Percentiles rank a stretch among this genome's conserved stretches.
Conservation (phyloP, 2,113 vertebrate species). For the Sinocyclocheilus grahami region DNA sequence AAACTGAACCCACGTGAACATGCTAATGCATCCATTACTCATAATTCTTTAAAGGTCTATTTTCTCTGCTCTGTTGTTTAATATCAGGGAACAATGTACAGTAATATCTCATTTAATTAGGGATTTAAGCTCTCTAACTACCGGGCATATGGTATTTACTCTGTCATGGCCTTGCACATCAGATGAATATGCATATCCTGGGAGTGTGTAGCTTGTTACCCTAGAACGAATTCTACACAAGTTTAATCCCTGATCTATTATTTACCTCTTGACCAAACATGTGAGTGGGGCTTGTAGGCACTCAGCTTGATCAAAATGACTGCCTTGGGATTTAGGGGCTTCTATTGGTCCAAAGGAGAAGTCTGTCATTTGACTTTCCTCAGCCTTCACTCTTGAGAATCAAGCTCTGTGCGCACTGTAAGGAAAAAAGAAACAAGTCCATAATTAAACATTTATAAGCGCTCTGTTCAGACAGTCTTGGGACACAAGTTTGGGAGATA, state of each 20-base stretch:
- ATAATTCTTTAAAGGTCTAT: conserved; percentile 64
- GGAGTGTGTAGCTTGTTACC: conserved; percentile 78
- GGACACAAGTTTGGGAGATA: conserved; percentile 59
- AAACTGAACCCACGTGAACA: conserved; percentile 7
- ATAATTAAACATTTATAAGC: conserved; percentile 73
- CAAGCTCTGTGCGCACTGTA: conserved; percentile 67
- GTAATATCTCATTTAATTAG: conserved; percentile 80
- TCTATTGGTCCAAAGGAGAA: conserved; percentile 61
- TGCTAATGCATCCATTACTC: conserved; percentile 24
- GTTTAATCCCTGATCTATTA: conserved; percentile 83
- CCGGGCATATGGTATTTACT: conserved; percentile 72
- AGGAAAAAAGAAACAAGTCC: conserved; percentile 66
- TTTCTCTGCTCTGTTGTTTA: conserved; percentile 63
- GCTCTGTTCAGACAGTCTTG: conserved; percentile 61
- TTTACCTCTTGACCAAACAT: conserved; percentile 83
- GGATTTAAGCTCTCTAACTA: conserved; percentile 73
- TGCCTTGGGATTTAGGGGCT: conserved; percentile 68
- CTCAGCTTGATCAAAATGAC: conserved; percentile 77
- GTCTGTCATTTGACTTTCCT: conserved; percentile 46
- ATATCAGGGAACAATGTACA: conserved; percentile 64
- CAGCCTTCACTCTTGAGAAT: conserved; percentile 69
- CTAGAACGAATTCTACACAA: conserved; percentile 78
- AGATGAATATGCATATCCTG: conserved; percentile 80
- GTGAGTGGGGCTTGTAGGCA: conserved; percentile 77
- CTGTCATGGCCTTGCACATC: conserved; percentile 74